Percentiles rank a stretch among this genome's conserved stretches.
Conservation (phyloP, 1,140 invertebrate genomes). For the Rhopalosiphum padi region DNA sequence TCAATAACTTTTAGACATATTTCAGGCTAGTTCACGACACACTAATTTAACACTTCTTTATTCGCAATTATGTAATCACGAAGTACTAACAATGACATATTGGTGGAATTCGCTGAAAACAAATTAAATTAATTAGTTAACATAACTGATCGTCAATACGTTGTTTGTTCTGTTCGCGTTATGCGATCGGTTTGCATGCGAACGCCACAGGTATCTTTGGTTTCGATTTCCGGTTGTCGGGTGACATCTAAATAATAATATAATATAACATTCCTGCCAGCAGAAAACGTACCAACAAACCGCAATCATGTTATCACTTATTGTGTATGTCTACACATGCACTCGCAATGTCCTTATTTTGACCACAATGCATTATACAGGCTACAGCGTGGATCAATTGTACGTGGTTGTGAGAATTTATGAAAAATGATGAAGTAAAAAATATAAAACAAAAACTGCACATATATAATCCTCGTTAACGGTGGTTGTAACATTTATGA, state of each 20-base stretch:
- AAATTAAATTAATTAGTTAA: neutral
- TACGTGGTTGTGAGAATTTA: neutral
- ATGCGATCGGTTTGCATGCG: neutral
- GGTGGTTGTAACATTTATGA: neutral
- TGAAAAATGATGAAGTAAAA: neutral
- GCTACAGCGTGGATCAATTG: neutral
- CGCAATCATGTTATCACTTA: neutral
- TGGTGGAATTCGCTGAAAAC: neutral
- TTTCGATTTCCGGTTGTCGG: neutral
- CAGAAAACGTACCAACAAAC: neutral
- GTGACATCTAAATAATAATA: neutral
- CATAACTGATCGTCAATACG: too few species aligned
- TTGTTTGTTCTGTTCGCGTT: neutral
- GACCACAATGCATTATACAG: neutral
- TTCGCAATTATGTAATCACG: neutral
- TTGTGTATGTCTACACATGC: neutral
- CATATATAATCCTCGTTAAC: neutral
- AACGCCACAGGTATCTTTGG: neutral
- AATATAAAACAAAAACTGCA: neutral
- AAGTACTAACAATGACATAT: neutral
- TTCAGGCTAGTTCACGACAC: too few species aligned
- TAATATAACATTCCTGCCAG: neutral
- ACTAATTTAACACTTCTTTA: neutral
- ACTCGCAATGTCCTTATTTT: neutral
- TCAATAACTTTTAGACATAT: too few species aligned